Conservation (phyloP, 2,797 vertebrate genomes). For the Gallinago nigripennis region DNA sequence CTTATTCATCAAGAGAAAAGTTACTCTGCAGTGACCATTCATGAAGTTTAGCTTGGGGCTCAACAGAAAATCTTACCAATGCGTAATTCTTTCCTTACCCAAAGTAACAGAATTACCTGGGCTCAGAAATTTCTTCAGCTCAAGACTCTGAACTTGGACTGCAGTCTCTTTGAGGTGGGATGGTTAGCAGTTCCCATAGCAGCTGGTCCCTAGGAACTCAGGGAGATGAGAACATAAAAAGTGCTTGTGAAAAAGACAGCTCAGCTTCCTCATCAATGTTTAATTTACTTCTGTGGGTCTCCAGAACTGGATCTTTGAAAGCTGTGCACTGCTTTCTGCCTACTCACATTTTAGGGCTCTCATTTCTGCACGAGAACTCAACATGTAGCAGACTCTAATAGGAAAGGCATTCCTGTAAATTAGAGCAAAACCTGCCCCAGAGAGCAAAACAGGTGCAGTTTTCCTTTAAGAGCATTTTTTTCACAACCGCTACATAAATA, state of each 20-base stretch:
- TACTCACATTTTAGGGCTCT: neutral
- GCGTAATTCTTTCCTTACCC: neutral
- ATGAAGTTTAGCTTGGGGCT: neutral
- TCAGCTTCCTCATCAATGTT: neutral
- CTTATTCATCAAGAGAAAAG: neutral
- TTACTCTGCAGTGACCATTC: neutral
- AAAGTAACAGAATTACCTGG: neutral
- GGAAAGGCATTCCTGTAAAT: neutral
- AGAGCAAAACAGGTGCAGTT: constrained; percentile 36
- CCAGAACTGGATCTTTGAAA: neutral
- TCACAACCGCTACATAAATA: constrained; percentile 59
- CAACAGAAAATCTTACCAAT: neutral
- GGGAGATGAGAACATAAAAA: neutral
- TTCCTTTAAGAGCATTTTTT: constrained; percentile 54
- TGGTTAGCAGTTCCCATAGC: neutral
- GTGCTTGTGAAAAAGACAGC: neutral
- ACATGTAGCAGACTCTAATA: neutral
- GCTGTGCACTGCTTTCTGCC: neutral
- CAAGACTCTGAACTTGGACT: neutral
- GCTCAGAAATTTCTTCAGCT: neutral
- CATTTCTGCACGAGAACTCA: neutral
- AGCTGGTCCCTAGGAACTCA: neutral
- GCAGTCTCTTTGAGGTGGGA: neutral
- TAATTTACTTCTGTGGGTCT: neutral
- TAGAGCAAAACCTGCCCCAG: constrained; percentile 6